Evolutionary conservation across 2,113 vertebrate species (phyloP).

Genomic region (Sceloporus undulatus): DNA sequence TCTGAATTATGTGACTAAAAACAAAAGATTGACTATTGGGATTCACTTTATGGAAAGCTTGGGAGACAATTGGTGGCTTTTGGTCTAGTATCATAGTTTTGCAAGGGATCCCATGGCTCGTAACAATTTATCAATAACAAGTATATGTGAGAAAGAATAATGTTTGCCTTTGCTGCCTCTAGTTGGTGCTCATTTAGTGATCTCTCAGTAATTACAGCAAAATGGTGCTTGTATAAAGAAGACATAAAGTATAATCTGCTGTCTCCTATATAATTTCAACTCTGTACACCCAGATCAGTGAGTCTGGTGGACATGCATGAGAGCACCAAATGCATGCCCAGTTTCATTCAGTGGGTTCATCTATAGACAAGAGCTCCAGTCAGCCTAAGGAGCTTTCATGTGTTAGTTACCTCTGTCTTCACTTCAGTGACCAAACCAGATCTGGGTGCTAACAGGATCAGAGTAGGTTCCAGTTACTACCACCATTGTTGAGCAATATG

Average conservation of each 20-base stretch:
- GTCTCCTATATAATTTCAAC: neutral
- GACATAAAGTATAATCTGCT: conserved; percentile 5
- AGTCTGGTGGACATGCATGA: neutral
- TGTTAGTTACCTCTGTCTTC: neutral
- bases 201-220: neutral
- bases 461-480: neutral
- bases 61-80: too few relatives aligned
- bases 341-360: neutral
- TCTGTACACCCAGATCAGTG: neutral
- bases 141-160: neutral
- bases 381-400: neutral
- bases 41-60: too few relatives aligned
- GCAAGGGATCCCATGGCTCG: too few relatives aligned
- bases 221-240: neutral
- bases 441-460: neutral
- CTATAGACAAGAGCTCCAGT: neutral
- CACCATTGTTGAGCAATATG: neutral
- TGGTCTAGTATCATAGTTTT: neutral
- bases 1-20: neutral
- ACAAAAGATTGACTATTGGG: too few relatives aligned
- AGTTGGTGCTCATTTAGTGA: neutral
- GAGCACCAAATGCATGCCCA: neutral
- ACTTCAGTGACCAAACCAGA: neutral
- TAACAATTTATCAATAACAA: neutral
- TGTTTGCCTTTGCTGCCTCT: neutral